These are phyloP conservation scores for Drosophila quadrilineata DNA, from an alignment of 1,140 invertebrate species.

Conservation along the genomic window DNA sequence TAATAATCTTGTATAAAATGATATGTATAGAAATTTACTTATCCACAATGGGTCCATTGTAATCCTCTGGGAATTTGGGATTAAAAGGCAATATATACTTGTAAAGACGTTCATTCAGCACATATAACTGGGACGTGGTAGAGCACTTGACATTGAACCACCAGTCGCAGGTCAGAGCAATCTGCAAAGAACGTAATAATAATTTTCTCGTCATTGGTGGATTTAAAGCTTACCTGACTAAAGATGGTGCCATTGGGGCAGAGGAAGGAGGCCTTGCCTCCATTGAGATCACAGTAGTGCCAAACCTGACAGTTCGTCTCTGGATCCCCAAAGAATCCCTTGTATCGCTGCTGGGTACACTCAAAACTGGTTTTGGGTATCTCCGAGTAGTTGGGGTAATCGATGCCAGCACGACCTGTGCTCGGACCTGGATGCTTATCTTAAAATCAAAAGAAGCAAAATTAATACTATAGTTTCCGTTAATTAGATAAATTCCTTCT, in stretches of 20 bases:
- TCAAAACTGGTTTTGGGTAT: constrained; percentile 91
- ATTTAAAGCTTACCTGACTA: constrained; percentile 85
- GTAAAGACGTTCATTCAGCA: constrained; percentile 92
- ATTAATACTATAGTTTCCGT: neutral
- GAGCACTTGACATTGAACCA: constrained; percentile 95
- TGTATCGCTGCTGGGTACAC: constrained; percentile 92
- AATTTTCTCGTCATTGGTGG: no score
- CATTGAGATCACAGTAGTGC: constrained; percentile 96
- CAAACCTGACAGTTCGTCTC: constrained; percentile 93
- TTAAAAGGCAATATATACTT: constrained; percentile 92
- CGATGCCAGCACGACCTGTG: constrained; percentile 89
- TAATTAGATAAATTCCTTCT: neutral
- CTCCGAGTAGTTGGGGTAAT: constrained; percentile 89
- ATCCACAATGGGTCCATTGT: constrained; percentile 91
- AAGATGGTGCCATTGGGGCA: constrained; percentile 96
- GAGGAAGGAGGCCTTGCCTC: constrained; percentile 93
- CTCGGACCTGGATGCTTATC: constrained; percentile 81
- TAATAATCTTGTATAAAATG: neutral
- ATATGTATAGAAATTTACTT: constrained; percentile 82
- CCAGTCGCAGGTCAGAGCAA: constrained; percentile 92
- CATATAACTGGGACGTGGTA: constrained; percentile 90
- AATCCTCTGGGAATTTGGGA: constrained; percentile 93
- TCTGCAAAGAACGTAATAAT: no score
- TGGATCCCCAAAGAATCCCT: constrained; percentile 94
- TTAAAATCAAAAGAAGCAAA: neutral